Conservation (phyloP, 2,797 vertebrate genomes). For the Thunnus albacares region DNA sequence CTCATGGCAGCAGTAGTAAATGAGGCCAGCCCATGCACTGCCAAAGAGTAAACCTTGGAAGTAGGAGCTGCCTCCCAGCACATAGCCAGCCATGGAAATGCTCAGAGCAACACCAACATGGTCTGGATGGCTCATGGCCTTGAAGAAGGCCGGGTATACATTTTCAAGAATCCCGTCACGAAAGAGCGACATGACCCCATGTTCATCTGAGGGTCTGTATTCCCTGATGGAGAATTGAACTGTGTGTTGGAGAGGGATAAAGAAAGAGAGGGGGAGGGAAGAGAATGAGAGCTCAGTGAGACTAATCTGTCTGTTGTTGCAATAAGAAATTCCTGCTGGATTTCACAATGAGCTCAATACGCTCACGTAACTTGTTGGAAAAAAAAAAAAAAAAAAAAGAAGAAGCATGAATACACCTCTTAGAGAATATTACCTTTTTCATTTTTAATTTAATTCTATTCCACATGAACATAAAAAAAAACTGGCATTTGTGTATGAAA, state of each 20-base stretch:
- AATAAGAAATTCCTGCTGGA: constrained; percentile 72
- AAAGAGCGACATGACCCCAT: constrained; percentile 71
- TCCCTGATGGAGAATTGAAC: constrained; percentile 79
- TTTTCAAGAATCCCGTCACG: constrained; percentile 79
- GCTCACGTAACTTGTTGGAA: constrained; percentile 53
- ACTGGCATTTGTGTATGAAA: constrained; percentile 11
- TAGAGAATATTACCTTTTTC: constrained; percentile 27
- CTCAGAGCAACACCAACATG: constrained; percentile 83
- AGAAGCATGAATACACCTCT: constrained; percentile 28
- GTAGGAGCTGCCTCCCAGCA: constrained; percentile 84
- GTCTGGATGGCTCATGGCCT: constrained; percentile 81
- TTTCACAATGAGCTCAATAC: constrained; percentile 70
- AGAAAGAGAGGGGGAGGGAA: not conserved
- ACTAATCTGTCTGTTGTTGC: constrained; percentile 74
- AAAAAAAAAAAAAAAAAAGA: constrained; percentile 6
- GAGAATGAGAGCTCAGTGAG: constrained; percentile 44
- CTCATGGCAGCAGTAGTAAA: constrained; percentile 82
- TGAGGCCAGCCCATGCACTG: constrained; percentile 75
- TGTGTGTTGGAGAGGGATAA: constrained; percentile 43
- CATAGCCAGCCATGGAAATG: constrained; percentile 81
- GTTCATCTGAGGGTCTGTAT: constrained; percentile 75
- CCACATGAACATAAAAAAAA: constrained; percentile 33
- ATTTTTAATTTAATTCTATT: constrained; percentile 42
- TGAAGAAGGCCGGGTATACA: constrained; percentile 85
- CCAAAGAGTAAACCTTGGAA: constrained; percentile 81